Evolutionary conservation across 2,888 invertebrate genomes (phyloP).

Genomic region (Andricus curvator): DNA sequence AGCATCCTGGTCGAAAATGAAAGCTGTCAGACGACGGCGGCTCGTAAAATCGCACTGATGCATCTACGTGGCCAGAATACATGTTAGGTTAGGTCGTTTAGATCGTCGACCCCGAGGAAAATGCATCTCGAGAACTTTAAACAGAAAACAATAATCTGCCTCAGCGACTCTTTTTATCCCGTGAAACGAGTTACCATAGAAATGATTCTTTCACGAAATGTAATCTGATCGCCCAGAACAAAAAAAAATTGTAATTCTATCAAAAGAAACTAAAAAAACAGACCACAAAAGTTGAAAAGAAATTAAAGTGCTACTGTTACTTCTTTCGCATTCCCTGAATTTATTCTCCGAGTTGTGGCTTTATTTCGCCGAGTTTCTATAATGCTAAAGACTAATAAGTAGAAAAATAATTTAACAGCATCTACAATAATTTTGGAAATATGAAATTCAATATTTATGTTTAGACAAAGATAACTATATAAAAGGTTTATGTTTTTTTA

Average conservation of each 20-base stretch:
- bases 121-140: constrained; percentile 42
- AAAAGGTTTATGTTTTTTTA: not conserved
- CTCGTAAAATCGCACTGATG: constrained; percentile 63
- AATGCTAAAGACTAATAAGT: no score
- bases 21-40: constrained; percentile 43
- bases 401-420: no score
- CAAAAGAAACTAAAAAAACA: not conserved
- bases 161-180: constrained; percentile 2
- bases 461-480: no score
- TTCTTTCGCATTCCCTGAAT: not conserved
- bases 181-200: constrained; percentile 22
- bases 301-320: not conserved
- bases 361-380: no score
- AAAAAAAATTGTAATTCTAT: not conserved
- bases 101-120: constrained; percentile 39
- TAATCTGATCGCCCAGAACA: not conserved
- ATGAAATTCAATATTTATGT: no score
- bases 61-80: constrained; percentile 63
- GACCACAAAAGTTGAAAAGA: not conserved
- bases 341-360: not conserved
- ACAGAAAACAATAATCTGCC: constrained; percentile 42
- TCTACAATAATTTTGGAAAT: no score
- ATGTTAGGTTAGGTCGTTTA: constrained; percentile 43
- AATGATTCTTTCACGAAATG: constrained; percentile 8
- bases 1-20: constrained; percentile 15